phyloP scores from a whole-genome alignment of 2,797 vertebrate species.

The Propithecus perrieri region DNA sequence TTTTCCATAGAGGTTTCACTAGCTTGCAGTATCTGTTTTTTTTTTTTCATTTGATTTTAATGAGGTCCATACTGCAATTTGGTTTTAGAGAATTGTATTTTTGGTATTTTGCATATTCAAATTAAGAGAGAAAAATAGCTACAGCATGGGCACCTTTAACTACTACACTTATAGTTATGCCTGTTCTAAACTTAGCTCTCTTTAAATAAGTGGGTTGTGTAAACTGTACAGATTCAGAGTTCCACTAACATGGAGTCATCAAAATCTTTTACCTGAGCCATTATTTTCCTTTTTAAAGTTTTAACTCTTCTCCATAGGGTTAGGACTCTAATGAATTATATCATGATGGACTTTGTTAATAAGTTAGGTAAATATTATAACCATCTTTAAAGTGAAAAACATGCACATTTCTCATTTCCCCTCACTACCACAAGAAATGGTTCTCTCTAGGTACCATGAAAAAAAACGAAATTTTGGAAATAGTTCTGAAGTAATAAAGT shows the following conservation, averaged over 20 bases:
- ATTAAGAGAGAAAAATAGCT: neutral
- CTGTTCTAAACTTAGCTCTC: neutral
- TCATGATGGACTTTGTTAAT: neutral
- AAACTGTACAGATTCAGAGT: slow-evolving; percentile 20
- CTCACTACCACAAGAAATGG: neutral
- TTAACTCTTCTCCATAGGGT: slow-evolving; percentile 5
- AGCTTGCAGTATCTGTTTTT: too few relatives aligned
- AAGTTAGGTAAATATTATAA: neutral
- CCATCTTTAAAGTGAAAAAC: slow-evolving; percentile 5
- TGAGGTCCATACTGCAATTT: too few relatives aligned
- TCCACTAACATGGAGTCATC: neutral
- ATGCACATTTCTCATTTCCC: neutral
- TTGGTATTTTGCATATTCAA: neutral
- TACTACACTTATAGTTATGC: neutral
- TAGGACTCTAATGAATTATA: neutral
- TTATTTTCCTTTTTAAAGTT: slow-evolving; percentile 44
- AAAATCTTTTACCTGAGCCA: slow-evolving; percentile 26
- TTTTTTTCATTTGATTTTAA: too few relatives aligned
- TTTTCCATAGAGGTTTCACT: too few relatives aligned
- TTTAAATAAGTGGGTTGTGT: neutral
- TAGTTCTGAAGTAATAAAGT: neutral
- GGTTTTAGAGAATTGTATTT: too few relatives aligned
- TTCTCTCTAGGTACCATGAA: neutral
- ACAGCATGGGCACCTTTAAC: neutral
- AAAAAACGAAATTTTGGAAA: slow-evolving; percentile 1